Conservation (phyloP, 2,113 vertebrate species). For the Pedionomus torquatus region DNA sequence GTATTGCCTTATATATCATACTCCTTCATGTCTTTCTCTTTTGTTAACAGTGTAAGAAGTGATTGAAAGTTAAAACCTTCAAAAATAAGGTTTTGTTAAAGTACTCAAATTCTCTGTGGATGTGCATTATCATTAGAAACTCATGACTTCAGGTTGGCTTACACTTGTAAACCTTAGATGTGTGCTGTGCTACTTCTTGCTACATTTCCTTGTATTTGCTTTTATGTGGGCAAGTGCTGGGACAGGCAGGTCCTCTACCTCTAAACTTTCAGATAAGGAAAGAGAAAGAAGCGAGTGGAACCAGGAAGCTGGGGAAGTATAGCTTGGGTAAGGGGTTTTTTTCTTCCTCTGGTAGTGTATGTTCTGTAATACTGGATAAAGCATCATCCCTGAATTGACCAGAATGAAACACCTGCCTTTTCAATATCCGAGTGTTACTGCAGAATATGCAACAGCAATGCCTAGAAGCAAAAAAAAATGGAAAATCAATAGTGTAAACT, state of each 20-base stretch:
- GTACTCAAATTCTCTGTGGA: constrained; percentile 17
- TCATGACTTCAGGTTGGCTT: neutral
- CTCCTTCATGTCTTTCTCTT: neutral
- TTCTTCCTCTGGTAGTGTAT: neutral
- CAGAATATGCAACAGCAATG: neutral
- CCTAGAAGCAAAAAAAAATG: neutral
- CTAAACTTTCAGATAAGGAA: neutral
- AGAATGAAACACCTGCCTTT: neutral
- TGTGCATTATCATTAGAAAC: neutral
- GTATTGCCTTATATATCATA: neutral
- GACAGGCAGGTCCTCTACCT: neutral
- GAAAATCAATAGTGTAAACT: neutral
- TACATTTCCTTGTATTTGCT: neutral
- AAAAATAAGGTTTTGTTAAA: constrained; percentile 12
- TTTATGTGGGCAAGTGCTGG: neutral
- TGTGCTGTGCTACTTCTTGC: neutral
- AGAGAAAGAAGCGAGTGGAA: neutral
- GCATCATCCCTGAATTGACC: neutral
- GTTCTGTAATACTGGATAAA: neutral
- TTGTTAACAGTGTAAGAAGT: neutral
- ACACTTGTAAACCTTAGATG: neutral
- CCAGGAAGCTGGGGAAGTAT: neutral
- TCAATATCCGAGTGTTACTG: neutral
- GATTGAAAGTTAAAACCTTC: neutral
- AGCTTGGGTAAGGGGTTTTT: neutral